These are phyloP conservation scores for Trichonephila clavata DNA, from an alignment of 1,140 invertebrate species.

Conservation along the genomic window DNA sequence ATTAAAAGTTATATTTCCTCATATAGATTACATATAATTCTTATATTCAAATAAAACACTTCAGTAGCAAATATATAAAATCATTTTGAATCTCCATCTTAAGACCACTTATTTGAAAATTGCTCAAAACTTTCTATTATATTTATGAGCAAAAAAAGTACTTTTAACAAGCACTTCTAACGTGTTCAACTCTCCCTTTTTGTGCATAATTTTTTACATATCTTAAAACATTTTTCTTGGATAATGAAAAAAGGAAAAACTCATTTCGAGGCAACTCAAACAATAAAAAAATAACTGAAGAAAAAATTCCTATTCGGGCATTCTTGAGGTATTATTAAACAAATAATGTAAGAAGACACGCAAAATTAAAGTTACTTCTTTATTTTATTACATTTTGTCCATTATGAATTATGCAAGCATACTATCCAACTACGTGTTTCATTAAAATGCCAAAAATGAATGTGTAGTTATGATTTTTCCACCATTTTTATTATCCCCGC, in stretches of 20 bases:
- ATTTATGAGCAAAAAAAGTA: too few relatives aligned
- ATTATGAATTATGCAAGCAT: constrained; percentile 12
- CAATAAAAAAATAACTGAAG: background rate
- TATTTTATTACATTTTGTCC: constrained; percentile 17
- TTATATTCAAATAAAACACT: too few relatives aligned
- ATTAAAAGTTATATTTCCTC: too few relatives aligned
- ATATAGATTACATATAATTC: too few relatives aligned
- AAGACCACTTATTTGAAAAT: too few relatives aligned
- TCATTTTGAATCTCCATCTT: too few relatives aligned
- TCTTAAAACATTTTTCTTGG: too few relatives aligned
- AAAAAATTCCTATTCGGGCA: background rate
- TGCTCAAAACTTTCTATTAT: too few relatives aligned
- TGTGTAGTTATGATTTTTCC: background rate
- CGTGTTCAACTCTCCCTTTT: too few relatives aligned
- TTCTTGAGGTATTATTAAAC: background rate
- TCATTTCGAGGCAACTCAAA: background rate
- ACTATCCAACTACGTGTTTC: background rate
- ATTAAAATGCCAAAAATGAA: constrained; percentile 8
- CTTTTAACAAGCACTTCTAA: too few relatives aligned
- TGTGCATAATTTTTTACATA: too few relatives aligned
- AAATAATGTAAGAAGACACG: background rate
- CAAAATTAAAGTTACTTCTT: background rate
- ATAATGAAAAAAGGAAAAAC: background rate
- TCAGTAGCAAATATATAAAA: too few relatives aligned
- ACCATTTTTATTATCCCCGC: constrained; percentile 30